Conservation (phyloP, 2,113 vertebrate species). For the Pipra filicauda region DNA sequence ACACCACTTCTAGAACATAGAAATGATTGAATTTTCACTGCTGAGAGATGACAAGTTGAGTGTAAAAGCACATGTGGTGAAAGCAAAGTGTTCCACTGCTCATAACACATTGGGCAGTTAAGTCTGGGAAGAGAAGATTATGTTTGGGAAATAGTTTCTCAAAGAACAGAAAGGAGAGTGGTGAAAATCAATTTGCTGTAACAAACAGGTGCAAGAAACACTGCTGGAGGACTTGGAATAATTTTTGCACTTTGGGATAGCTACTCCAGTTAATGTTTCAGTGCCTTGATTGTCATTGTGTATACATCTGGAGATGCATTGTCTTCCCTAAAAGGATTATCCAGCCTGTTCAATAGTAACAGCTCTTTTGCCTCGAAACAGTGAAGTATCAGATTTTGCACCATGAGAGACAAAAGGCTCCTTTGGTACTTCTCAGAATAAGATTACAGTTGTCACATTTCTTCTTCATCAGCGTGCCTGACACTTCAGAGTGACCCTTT, state of each 20-base stretch:
- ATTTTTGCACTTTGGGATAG: neutral
- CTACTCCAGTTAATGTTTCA: constrained; percentile 31
- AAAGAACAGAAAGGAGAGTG: neutral
- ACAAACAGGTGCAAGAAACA: neutral
- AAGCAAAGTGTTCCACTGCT: neutral
- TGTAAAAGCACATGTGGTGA: neutral
- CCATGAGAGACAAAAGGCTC: constrained; percentile 24
- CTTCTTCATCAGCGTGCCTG: constrained; percentile 6
- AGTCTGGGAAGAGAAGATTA: neutral
- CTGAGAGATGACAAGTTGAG: neutral
- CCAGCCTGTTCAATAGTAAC: constrained; percentile 12
- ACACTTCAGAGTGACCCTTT: constrained; percentile 41
- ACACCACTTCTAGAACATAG: neutral
- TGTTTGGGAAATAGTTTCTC: neutral
- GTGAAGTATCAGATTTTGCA: constrained; percentile 41
- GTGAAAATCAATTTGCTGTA: neutral
- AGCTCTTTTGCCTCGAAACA: constrained; percentile 47
- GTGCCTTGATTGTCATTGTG: neutral
- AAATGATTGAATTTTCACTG: neutral
- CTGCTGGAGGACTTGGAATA: neutral
- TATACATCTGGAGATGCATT: constrained; percentile 21
- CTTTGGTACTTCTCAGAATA: constrained; percentile 21
- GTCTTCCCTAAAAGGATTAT: constrained; percentile 19
- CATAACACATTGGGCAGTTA: neutral
- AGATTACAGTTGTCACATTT: neutral